Evolutionary conservation across 1,140 invertebrate species (phyloP), one percentile per base, ranked within the genome.

Genomic region (Bombus fervidus): DNA sequence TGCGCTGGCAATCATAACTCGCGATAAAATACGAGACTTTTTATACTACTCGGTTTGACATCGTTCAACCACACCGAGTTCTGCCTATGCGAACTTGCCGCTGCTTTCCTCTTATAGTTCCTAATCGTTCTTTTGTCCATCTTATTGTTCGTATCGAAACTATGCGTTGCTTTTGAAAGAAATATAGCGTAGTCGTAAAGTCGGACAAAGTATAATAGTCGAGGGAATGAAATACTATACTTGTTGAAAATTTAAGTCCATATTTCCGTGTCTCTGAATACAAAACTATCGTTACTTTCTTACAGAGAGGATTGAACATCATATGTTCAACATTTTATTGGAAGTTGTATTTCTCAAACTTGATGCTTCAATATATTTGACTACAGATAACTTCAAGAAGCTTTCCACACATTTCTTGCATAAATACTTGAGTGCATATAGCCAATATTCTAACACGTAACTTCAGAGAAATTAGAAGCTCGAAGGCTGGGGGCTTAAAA

Each of bases 1-100:
- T 86, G 89, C 77, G 68, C 81, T 85, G 81, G 86, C 88, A 90
- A 92, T 92, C 92, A 90, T 92, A 93, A 93, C 89, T 91, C 92
- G 89, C 85, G 86, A 92, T 93, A 91, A 93, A 93, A 92, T 92
- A 93, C 88, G 91, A 86, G 83, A 77, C 57, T 86, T 91, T 90
- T 93, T 91, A 62, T 43, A 62, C 31, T 68, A 72, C 37, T 39
- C 74, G 47, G 37, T 76, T 89, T 85, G 84, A 85, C 84, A 53
- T 74, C 78, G 68, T 34, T 31, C 68, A 41, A 69, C 62, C 59
- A 39, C 59, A 25, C 28, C 31, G 31, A 10, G 57, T 41, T 15
- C 75, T 22, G 15, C 75, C 59, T 77, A 64, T 34, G 25, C 53
- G 25, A 34, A 28, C n/a, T 25, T 47, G 68, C 75, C 37, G 15